phyloP scores from a whole-genome alignment of 2,888 invertebrate species.

The Antheraea yamamai region DNA sequence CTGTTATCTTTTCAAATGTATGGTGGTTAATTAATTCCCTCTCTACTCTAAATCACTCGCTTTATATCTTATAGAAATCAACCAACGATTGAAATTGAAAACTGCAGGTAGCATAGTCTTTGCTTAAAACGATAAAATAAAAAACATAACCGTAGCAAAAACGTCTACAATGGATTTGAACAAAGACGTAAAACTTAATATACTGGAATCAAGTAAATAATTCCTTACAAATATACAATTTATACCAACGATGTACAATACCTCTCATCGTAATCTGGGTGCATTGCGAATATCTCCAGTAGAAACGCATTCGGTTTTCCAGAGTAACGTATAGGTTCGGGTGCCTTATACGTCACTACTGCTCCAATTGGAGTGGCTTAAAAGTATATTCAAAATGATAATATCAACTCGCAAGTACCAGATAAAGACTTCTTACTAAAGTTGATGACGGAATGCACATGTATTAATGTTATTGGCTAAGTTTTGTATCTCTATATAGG shows the following conservation, averaged over 20 bases:
- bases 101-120: not conserved
- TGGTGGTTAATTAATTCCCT: too few species aligned
- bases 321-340: slow-evolving; percentile 53
- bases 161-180: not conserved
- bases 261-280: slow-evolving; percentile 79
- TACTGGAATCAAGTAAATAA: not conserved
- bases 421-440: too few species aligned
- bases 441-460: too few species aligned
- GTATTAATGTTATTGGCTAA: not conserved
- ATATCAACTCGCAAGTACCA: not conserved
- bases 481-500: not conserved
- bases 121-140: not conserved
- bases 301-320: slow-evolving; percentile 83
- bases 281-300: slow-evolving; percentile 83
- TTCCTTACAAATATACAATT: not conserved
- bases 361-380: slow-evolving; percentile 1
- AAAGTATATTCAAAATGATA: not conserved
- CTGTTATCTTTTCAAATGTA: too few species aligned
- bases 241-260: slow-evolving; percentile 27
- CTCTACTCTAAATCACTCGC: too few species aligned
- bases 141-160: not conserved
- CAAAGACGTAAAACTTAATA: not conserved
- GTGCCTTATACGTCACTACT: slow-evolving; percentile 24
- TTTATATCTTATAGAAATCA: not conserved
- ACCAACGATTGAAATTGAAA: not conserved